Percentiles rank a stretch among this genome's conserved stretches.
These are phyloP conservation scores for Percopsis omiscomaycus DNA, from an alignment of 2,797 vertebrate species.

Conservation along the genomic window DNA sequence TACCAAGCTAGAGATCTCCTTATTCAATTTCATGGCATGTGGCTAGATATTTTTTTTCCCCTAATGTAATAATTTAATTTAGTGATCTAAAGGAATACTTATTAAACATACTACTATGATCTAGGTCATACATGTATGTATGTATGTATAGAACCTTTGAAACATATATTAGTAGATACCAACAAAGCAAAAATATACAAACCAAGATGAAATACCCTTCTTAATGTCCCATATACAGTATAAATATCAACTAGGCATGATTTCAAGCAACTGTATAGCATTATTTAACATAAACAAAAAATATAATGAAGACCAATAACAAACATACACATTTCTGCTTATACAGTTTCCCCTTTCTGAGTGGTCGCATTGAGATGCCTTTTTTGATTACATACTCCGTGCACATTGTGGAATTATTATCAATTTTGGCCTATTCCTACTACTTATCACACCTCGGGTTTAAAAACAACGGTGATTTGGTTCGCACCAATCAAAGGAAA, in stretches of 20 bases:
- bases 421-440: slow-evolving; percentile 41
- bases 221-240: slow-evolving; percentile 81
- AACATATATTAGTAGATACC: slow-evolving; percentile 80
- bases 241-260: slow-evolving; percentile 87
- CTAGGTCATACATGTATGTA: slow-evolving; percentile 52
- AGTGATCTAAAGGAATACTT: slow-evolving; percentile 64
- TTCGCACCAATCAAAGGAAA: slow-evolving; percentile 42
- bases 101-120: slow-evolving; percentile 64
- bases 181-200: slow-evolving; percentile 97
- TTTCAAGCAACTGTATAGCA: slow-evolving; percentile 68
- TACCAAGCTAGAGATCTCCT: slow-evolving; percentile 50
- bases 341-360: slow-evolving; percentile 67
- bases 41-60: slow-evolving; percentile 41
- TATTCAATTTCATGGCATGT: slow-evolving; percentile 55
- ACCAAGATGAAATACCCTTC: slow-evolving; percentile 84
- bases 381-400: slow-evolving; percentile 45
- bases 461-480: slow-evolving; percentile 49
- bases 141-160: slow-evolving; percentile 71
- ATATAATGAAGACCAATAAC: slow-evolving; percentile 65
- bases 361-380: slow-evolving; percentile 52
- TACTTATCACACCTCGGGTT: slow-evolving; percentile 44
- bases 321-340: slow-evolving; percentile 43
- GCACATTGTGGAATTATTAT: slow-evolving; percentile 40
- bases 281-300: slow-evolving; percentile 72
- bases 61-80: slow-evolving; percentile 74